phyloP scores from a whole-genome alignment of 2,888 invertebrate species.

The Sinohyriopsis cumingii region DNA sequence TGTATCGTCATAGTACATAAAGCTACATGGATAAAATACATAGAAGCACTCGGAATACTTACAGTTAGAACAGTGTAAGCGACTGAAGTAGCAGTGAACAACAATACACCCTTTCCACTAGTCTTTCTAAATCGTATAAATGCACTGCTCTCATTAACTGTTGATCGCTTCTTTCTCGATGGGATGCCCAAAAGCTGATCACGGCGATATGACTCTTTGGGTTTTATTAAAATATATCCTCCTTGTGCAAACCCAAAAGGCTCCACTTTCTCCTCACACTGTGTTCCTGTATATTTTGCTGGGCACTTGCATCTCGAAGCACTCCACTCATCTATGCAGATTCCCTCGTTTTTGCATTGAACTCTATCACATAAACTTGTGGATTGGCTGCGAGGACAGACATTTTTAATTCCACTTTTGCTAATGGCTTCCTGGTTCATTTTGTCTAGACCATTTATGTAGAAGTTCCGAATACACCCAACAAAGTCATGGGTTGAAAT shows the following conservation, averaged over 20 bases:
- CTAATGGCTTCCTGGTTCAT: conserved; percentile 60
- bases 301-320: conserved; percentile 78
- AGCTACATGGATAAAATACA: background rate
- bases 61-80: conserved; percentile 80
- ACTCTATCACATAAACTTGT: conserved; percentile 57
- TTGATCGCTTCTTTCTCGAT: conserved; percentile 13
- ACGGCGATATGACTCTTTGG: conserved; percentile 85
- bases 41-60: conserved; percentile 22
- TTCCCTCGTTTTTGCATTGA: conserved; percentile 79
- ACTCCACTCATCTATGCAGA: conserved; percentile 90
- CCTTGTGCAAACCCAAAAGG: conserved; percentile 86
- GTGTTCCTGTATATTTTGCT: conserved; percentile 81
- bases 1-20: no score
- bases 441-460: conserved; percentile 82
- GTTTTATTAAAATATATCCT: conserved; percentile 83
- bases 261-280: conserved; percentile 85
- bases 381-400: conserved; percentile 81
- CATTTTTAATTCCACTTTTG: conserved; percentile 82
- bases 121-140: conserved; percentile 88
- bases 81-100: conserved; percentile 88
- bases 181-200: conserved; percentile 82
- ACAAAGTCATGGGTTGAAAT: conserved; percentile 93
- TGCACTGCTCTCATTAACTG: conserved; percentile 78
- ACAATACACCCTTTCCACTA: conserved; percentile 84
- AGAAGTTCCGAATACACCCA: conserved; percentile 93